Base-by-base conservation (phyloP, 35 echinoderm and acorn worm species). In the Apostichopus parvimensis region DNA sequence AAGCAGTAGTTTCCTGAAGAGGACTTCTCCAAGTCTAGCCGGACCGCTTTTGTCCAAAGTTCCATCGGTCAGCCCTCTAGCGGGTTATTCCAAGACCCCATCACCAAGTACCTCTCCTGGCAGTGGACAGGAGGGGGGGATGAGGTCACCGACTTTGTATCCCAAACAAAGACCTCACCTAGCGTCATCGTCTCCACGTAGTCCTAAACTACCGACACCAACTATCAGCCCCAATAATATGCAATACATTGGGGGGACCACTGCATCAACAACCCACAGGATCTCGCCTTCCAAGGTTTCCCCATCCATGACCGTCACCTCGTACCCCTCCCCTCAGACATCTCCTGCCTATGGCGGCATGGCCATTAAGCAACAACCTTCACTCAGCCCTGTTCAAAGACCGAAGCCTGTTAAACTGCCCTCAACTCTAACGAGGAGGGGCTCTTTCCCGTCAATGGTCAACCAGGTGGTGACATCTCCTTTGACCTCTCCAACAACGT, bases 391-490 rank as follows among this genome's bases (percentile, higher is more conserved):
- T 2, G 72, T 78, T 21, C 56, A 57, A 53, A 77, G 89, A 53
- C 89, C 71, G 8, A 79, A 91, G 17, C 53, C 72, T 6, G 72
- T 79, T 7, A 77, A 91, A 22, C 17, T 91, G 45, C 15, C 89
- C 26, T 77, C 89, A 24, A 91, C 14, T 64, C 25, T 91, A 6
- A 45, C 14, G 2, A 28, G 89, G 7, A 77, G 89, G 54, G 89
- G 89, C 5, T 91, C 89, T 79, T 91, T 78, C 76, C 86, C 86
- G 11, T 68, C 61, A 17, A 68, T 75, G 86, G 34, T 72, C 8
- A 68, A 68, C 34, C 89, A 91, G 73, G 89, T 22, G 1, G 89
- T 91, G 75, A 25, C 89, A 21, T 79, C 89, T 57, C 89, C 89
- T 17, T 53, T 91, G 28, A 91, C 89, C 52, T 91, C 89, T 7